These are phyloP conservation scores for Platygyra sinensis DNA, from an alignment of 64 coral and sea anemone genomes.

Conservation along the genomic window DNA sequence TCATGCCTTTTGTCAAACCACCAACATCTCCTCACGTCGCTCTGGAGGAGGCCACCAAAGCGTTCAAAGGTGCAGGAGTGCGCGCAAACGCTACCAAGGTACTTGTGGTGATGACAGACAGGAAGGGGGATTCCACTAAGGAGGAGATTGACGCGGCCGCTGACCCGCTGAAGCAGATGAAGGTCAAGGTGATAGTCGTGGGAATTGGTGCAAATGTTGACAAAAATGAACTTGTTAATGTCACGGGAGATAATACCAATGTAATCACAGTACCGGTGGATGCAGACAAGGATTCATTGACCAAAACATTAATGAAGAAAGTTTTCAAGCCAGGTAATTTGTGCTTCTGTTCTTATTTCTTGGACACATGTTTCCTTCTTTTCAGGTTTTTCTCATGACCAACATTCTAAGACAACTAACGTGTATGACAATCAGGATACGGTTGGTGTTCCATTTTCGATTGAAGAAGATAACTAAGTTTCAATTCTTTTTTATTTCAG, in stretches of 20 bases:
- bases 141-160: neutral
- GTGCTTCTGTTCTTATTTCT: neutral
- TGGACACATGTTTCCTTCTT: neutral
- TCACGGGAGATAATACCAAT: conserved; percentile 10
- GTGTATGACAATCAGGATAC: no score
- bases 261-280: conserved; percentile 25
- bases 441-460: no score
- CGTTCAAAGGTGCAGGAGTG: conserved; percentile 9
- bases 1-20: neutral
- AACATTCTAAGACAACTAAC: no score
- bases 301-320: conserved; percentile 25
- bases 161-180: neutral
- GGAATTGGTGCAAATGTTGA: conserved; percentile 24
- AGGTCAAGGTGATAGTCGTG: conserved; percentile 29
- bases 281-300: neutral
- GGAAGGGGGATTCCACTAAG: neutral
- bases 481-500: no score
- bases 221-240: conserved; percentile 19
- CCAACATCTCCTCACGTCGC: conserved; percentile 32
- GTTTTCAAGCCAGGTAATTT: conserved; percentile 14
- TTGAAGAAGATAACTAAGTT: no score
- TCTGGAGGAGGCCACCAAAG: conserved; percentile 2
- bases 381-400: neutral
- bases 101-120: conserved; percentile 41
- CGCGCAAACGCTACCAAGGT: conserved; percentile 48